These are phyloP conservation scores for Plestiodon gilberti DNA, from an alignment of 2,113 vertebrate genomes.

Conservation along the genomic window DNA sequence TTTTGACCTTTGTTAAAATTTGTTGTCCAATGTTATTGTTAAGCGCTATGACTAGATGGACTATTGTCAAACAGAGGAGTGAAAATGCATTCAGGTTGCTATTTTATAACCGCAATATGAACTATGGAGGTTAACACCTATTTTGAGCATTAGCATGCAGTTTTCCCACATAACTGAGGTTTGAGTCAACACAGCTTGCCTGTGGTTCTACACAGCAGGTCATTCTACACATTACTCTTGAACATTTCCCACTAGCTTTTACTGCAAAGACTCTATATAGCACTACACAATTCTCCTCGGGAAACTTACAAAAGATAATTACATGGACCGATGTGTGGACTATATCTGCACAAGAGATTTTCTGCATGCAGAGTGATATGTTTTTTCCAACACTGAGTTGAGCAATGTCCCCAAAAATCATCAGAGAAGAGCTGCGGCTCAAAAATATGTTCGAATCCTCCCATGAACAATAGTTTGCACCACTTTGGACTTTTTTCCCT, in stretches of 20 bases:
- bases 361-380: slow-evolving; percentile 58
- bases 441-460: not conserved
- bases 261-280: not conserved
- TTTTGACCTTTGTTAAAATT: no score
- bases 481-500: not conserved
- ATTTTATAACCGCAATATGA: not conserved
- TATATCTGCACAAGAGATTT: slow-evolving; percentile 45
- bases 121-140: not conserved
- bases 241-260: not conserved
- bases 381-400: slow-evolving; percentile 41
- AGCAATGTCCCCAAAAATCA: not conserved
- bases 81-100: not conserved
- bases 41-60: not conserved
- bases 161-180: no score
- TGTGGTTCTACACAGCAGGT: not conserved
- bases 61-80: not conserved
- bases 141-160: not conserved
- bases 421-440: slow-evolving; percentile 32
- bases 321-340: not conserved
- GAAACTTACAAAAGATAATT: not conserved
- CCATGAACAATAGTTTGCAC: not conserved
- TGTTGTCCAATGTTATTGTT: no score
- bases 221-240: not conserved
- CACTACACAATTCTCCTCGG: not conserved
- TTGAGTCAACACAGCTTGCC: not conserved